Evolutionary conservation across 2,113 vertebrate species (phyloP), one percentile per base, ranked within the genome.

Genomic region (Mesembrinibis cayennensis): DNA sequence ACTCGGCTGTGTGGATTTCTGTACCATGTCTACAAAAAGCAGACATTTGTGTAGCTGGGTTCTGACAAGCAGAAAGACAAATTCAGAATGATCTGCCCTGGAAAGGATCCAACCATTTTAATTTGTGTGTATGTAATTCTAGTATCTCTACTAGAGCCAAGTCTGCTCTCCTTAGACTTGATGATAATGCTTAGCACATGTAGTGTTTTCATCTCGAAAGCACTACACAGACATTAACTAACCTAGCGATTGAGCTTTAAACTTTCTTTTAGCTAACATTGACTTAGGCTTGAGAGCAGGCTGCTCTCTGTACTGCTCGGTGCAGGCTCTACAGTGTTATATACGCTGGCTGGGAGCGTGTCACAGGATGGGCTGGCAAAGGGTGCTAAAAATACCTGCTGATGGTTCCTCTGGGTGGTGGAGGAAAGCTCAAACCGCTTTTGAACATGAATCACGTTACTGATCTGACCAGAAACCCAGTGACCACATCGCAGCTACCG

Each of bases 31-130:
- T 95, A 4, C 65, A 65, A 27, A 91, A 85, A 65, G 61, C 56
- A 87, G 89, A 66, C 62, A 76, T 58, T 72, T 13, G 29, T 73
- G 89, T 85, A 42, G 91, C 81, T 82, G 53, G 29, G 70, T 40
- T 42, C 82, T 88, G 91, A 94, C 82, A 87, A 56, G 90, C 93
- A 96, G 87, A 90, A 95, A 94, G 88, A 83, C 94, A 92, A 92
- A 96, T 91, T 97, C 9, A 0, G 86, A 79, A 67, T 55, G 94
- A 95, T 84, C 89, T 76, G 40, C 89, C 53, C 91, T 95, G 96
- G 95, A 95, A 49, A 26, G 65, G 63, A n/a, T 89, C 94, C 96
- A 95, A 67, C 20, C 53, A 2, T 69, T 92, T 96, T 92, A 96
- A 93, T 97, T 94, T 65, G 88, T 94, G 84, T 79, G 53, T 87